Conservation (phyloP, 2,888 invertebrate species). For the Sinhomidia bicolor region DNA sequence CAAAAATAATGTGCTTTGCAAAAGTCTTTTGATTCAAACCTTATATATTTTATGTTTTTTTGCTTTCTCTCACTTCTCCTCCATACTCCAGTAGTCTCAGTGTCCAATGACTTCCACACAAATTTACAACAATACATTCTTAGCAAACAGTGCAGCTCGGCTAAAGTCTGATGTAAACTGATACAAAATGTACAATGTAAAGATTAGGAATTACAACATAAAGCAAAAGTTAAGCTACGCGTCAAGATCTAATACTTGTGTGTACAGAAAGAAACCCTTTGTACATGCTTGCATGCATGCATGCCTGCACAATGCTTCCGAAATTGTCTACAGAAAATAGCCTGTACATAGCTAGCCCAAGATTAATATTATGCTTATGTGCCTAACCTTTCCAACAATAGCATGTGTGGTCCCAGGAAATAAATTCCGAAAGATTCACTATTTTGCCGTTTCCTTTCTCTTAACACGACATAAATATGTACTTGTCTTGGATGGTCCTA, state of each 20-base stretch:
- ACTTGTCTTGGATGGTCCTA: background rate
- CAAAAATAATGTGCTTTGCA: constrained; percentile 15
- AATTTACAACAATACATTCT: constrained; percentile 11
- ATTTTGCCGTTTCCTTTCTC: background rate
- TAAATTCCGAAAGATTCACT: constrained; percentile 51
- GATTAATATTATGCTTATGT: background rate
- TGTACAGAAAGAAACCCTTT: background rate
- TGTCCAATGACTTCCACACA: background rate
- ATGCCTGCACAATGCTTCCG: background rate
- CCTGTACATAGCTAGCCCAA: background rate
- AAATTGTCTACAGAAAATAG: background rate
- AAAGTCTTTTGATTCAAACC: background rate
- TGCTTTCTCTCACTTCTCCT: background rate
- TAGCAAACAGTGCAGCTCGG: background rate
- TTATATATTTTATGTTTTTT: background rate
- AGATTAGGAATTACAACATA: constrained; percentile 28
- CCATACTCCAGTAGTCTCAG: too few species aligned
- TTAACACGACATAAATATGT: background rate
- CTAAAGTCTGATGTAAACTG: background rate
- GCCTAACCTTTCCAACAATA: constrained; percentile 48
- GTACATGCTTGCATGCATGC: constrained; percentile 32
- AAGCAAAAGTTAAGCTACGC: constrained; percentile 46
- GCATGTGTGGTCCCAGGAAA: constrained; percentile 48
- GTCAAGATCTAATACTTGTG: constrained; percentile 33
- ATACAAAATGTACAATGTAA: background rate